Evolutionary conservation across 2,888 invertebrate species (phyloP), one percentile per base, ranked within the genome.

Genomic region (Thysanoteuthis rhombus): DNA sequence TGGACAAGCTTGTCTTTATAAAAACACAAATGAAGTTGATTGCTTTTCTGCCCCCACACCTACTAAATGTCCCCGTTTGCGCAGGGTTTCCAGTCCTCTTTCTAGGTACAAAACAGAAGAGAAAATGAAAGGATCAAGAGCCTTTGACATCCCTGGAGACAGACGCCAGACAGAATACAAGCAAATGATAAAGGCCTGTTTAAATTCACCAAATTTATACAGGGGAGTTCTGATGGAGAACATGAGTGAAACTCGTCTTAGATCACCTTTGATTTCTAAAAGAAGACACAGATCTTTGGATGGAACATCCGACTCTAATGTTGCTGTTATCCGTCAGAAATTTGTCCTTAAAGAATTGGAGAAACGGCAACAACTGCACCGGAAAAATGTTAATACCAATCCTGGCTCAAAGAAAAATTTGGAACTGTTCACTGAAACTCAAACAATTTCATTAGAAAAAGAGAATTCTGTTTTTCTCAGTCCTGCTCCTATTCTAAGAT

Each of bases 181-280:
- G 40, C 92, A 92, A 40, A 92, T 92, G 92, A 92, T 92, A 40
- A 92, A 92, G 40, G 92, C 92, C 8, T 92, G 92, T 42, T 36
- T 92, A n/a, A 42, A 92, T 40, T 92, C 92, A 1, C 92, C 92
- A 28, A 92, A 92, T 42, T 45, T 92, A 32, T 45, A 92, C 45
- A 92, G 45, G 32, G n/a, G 45, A 22, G 19, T 40, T n/a, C 28
- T 92, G 39, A 16, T n/a, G 32, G n/a, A 39, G 10, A 45, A 92
- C 42, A 40, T 40, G 22, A 25, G 32, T 10, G 40, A 90, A 92
- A 75, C n/a, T 36, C 36, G n/a, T 75, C 75, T 75, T 36, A 10
- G 75, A n/a, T 12, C n/a, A 1, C 16, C 75, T n/a, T n/a, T 25
- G n/a, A 10, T n/a, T 75, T 36, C n/a, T 75, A 40, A 28, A 40